Evolutionary conservation across 2,888 invertebrate genomes (phyloP).

Genomic region (Lepidochrysops patricia): DNA sequence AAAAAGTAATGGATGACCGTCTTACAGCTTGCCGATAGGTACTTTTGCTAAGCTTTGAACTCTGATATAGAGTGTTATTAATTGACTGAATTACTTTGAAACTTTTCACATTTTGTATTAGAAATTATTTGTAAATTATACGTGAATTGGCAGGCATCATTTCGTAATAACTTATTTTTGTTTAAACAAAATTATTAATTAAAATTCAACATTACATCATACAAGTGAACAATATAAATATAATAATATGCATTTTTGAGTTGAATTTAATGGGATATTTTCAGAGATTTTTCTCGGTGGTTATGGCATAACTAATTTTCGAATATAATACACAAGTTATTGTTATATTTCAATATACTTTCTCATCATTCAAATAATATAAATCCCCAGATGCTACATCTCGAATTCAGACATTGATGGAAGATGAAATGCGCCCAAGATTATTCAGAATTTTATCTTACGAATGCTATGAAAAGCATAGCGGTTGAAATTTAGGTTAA

Average conservation of each 20-base stretch:
- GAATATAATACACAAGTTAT: too few relatives aligned
- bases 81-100: neutral
- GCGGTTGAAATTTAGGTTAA: conserved; percentile 7
- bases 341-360: neutral
- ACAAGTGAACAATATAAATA: too few relatives aligned
- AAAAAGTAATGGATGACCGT: neutral
- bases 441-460: neutral
- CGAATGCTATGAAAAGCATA: conserved; percentile 5
- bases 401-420: neutral
- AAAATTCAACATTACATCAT: too few relatives aligned
- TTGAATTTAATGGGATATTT: too few relatives aligned
- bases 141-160: too few relatives aligned
- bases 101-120: neutral
- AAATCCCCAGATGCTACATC: neutral
- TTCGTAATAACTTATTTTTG: too few relatives aligned
- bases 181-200: too few relatives aligned
- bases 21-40: neutral
- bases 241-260: too few relatives aligned
- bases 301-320: too few relatives aligned
- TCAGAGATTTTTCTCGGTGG: too few relatives aligned
- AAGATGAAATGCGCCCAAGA: conserved; percentile 9
- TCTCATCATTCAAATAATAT: neutral
- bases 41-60: neutral
- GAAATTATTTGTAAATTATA: too few relatives aligned
- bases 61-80: neutral